Evolutionary conservation across 1,140 invertebrate genomes (phyloP), one percentile per base, ranked within the genome.

Genomic region (Polypedilum vanderplanki): DNA sequence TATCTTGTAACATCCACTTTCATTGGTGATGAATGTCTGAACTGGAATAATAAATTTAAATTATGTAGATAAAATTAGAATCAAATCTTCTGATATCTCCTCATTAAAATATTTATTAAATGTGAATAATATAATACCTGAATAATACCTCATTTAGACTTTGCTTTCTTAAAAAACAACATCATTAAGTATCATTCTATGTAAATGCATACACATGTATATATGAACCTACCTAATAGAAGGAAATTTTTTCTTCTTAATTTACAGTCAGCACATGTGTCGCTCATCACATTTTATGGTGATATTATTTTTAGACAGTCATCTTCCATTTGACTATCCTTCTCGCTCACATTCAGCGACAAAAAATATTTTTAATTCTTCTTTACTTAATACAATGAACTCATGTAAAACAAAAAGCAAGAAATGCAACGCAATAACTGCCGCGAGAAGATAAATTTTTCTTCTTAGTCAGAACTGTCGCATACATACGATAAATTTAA

Each of bases 371-470:
- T 46, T 46, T n/a, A n/a, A n/a, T n/a, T n/a, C n/a, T n/a, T n/a
- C n/a, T n/a, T n/a, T n/a, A n/a, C 41, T 46, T 46, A 46, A 46
- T 46, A 46, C 41, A 46, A 46, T 46, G 41, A 46, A 46, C 41
- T 46, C 41, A 46, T 46, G 41, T 41, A 41, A 46, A 46, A n/a
- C n/a, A 46, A 46, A 46, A 46, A 8, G 15, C 41, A 46, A 46
- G 41, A 46, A 46, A 8, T 46, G 41, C 9, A 46, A 46, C n/a
- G n/a, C n/a, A n/a, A n/a, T n/a, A n/a, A n/a, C n/a, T n/a, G n/a
- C n/a, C n/a, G n/a, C n/a, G n/a, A n/a, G n/a, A n/a, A n/a, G n/a
- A n/a, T n/a, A n/a, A n/a, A n/a, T n/a, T n/a, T n/a, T n/a, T n/a
- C n/a, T n/a, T n/a, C n/a, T n/a, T n/a, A n/a, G n/a, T n/a, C n/a